Conservation (phyloP, 1,140 invertebrate genomes). For the Tetragnatha versicolor region DNA sequence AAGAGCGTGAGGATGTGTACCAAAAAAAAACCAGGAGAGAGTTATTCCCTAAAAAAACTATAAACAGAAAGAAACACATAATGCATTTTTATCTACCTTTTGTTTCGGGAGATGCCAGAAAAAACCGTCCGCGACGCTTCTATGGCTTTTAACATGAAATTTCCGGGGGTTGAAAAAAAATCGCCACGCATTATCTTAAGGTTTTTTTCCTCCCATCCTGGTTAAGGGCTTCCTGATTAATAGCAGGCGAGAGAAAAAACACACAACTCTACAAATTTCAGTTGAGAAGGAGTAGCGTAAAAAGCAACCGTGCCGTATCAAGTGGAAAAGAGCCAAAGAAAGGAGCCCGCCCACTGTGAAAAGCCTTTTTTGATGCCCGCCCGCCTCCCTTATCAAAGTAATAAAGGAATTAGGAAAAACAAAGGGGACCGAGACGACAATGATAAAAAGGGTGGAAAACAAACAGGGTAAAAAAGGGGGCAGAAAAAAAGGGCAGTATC, state of each 20-base stretch:
- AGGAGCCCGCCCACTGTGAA: conserved; percentile 21
- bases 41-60: no score
- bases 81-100: no score
- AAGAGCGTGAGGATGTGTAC: no score
- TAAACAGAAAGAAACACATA: no score
- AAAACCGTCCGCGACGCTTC: no score
- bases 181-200: conserved; percentile 50
- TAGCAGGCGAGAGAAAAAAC: not conserved
- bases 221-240: conserved; percentile 7
- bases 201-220: conserved; percentile 10
- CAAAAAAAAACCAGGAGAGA: no score
- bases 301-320: conserved; percentile 47
- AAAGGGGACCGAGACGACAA: conserved; percentile 41
- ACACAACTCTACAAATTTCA: conserved; percentile 36
- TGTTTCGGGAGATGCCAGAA: no score
- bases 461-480: conserved; percentile 23
- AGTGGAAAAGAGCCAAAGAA: conserved; percentile 41
- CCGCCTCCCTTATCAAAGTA: conserved; percentile 43
- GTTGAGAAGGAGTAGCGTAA: conserved; percentile 28
- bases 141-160: no score
- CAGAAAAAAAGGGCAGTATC: conserved; percentile 37
- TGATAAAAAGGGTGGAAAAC: conserved; percentile 51
- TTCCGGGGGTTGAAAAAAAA: no score
- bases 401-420: conserved; percentile 56
- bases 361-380: conserved; percentile 16